Conservation (phyloP, 1,140 invertebrate species). For the Orius insidiosus region DNA sequence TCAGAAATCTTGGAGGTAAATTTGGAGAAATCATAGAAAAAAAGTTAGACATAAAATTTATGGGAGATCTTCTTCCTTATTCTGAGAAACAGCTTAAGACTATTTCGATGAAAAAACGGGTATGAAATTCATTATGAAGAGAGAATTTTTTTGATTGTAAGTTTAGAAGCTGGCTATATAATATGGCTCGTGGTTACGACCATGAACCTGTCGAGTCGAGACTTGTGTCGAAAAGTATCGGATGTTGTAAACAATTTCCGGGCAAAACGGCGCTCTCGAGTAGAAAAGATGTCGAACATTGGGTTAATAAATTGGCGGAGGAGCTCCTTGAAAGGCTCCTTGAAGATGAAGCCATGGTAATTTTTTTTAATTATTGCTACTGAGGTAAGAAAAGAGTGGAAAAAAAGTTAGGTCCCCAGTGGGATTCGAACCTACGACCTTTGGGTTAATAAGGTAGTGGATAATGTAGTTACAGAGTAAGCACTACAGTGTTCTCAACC, state of each 20-base stretch:
- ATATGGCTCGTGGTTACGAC: slow-evolving; percentile 75
- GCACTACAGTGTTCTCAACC: too few species aligned
- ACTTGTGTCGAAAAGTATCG: slow-evolving; percentile 81
- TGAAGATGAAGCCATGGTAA: slow-evolving; percentile 38
- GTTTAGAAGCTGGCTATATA: slow-evolving; percentile 60
- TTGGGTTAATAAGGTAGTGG: too few species aligned
- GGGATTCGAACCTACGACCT: too few species aligned
- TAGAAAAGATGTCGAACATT: slow-evolving; percentile 53
- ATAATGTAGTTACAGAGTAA: too few species aligned
- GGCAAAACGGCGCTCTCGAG: slow-evolving; percentile 60
- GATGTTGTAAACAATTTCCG: slow-evolving; percentile 85
- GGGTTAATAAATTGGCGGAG: slow-evolving; percentile 58
- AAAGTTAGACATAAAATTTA: slow-evolving; percentile 52
- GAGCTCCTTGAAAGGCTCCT: slow-evolving; percentile 75
- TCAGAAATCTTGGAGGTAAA: slow-evolving; percentile 76
- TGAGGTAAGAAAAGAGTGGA: too few species aligned
- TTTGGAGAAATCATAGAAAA: slow-evolving; percentile 58
- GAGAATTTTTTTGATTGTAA: too few species aligned
- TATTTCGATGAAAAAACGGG: slow-evolving; percentile 70
- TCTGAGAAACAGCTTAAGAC: slow-evolving; percentile 43
- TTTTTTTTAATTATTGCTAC: neutral
- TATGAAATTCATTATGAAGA: too few species aligned
- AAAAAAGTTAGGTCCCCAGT: too few species aligned
- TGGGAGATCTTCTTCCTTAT: slow-evolving; percentile 57
- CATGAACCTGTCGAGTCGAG: slow-evolving; percentile 65